Conservation (phyloP, 2,797 vertebrate genomes). For the Sorex maritimensis region DNA sequence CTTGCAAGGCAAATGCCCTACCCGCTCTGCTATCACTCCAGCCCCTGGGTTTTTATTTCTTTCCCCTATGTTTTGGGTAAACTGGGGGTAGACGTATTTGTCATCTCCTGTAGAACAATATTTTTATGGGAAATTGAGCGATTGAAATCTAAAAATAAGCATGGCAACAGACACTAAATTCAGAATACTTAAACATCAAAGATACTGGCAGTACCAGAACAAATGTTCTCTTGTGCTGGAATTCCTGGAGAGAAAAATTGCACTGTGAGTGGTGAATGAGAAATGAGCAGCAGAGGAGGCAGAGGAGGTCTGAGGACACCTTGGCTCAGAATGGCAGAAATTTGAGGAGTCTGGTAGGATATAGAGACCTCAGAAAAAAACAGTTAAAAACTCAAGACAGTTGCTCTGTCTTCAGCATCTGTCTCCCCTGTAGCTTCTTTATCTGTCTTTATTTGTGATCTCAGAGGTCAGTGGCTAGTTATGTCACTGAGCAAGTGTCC, state of each 20-base stretch:
- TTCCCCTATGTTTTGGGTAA: neutral
- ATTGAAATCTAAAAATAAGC: slow-evolving; percentile 60
- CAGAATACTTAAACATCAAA: neutral
- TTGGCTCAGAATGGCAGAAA: neutral
- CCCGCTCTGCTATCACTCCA: too few relatives aligned
- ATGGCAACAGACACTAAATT: slow-evolving; percentile 54
- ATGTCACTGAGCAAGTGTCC: neutral
- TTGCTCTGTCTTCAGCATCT: neutral
- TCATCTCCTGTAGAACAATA: slow-evolving; percentile 8
- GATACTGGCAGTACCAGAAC: neutral
- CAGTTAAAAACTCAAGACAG: neutral
- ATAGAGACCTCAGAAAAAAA: neutral
- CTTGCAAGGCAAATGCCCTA: too few relatives aligned
- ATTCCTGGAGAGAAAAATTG: neutral
- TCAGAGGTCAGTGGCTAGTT: neutral
- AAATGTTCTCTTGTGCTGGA: neutral
- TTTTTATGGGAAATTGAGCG: slow-evolving; percentile 42
- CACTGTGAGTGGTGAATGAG: neutral
- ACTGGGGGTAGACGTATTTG: neutral
- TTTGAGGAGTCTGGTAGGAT: neutral
- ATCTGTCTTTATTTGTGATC: neutral
- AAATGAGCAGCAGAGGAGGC: neutral
- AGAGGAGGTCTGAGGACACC: neutral
- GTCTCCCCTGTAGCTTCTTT: neutral
- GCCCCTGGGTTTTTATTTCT: slow-evolving; percentile 3